Evolutionary conservation across 2,888 invertebrate genomes (phyloP).

Genomic region (Lymantria monacha): DNA sequence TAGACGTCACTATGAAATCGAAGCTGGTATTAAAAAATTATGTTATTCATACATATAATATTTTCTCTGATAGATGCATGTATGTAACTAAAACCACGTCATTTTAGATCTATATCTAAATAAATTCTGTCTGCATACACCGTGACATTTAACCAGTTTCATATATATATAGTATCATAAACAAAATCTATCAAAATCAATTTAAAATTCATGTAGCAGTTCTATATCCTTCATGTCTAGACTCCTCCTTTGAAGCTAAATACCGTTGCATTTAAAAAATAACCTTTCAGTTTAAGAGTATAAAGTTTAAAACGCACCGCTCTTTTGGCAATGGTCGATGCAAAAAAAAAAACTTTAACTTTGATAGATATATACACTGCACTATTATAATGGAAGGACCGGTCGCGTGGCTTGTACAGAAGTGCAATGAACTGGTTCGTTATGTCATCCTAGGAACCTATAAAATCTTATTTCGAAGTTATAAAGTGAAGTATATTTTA

Average conservation of each 20-base stretch:
- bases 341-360: conserved; percentile 9
- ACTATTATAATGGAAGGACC: conserved; percentile 14
- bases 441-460: conserved; percentile 18
- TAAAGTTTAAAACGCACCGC: conserved; percentile 8
- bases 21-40: too few relatives aligned
- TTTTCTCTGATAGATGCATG: too few relatives aligned
- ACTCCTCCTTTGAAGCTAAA: conserved; percentile 8
- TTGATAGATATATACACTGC: conserved; percentile 14
- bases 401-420: conserved; percentile 19
- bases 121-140: not conserved
- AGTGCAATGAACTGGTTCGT: conserved; percentile 31
- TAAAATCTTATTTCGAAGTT: not conserved
- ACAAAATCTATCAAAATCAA: conserved; percentile 8
- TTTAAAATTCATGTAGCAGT: conserved; percentile 9
- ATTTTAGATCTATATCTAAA: not conserved
- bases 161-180: not conserved
- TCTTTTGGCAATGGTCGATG: not conserved
- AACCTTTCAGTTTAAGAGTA: not conserved
- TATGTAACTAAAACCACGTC: not conserved
- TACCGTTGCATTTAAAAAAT: not conserved
- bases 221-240: conserved; percentile 16
- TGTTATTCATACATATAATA: too few relatives aligned
- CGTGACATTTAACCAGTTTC: not conserved
- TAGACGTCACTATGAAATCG: too few relatives aligned
- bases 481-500: too few relatives aligned